phyloP scores from a whole-genome alignment of 2,888 invertebrate species.

The Amphimallon solstitiale region DNA sequence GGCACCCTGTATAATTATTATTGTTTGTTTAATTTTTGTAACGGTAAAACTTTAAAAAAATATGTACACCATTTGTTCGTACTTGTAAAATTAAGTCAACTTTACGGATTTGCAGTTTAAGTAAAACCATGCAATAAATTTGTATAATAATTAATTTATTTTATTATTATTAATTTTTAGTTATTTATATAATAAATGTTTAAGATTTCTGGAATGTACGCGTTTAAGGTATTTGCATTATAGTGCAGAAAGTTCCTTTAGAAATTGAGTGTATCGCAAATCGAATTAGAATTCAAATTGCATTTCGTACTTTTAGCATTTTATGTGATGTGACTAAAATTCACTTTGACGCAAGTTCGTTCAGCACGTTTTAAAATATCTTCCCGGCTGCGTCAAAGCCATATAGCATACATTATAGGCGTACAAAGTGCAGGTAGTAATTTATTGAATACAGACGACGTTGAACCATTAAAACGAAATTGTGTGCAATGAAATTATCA shows the following conservation, averaged over 20 bases:
- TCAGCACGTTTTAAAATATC: constrained; percentile 16
- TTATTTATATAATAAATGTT: too few relatives aligned
- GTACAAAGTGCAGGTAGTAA: constrained; percentile 4
- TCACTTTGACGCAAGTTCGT: constrained; percentile 23
- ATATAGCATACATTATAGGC: background rate
- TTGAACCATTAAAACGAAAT: background rate
- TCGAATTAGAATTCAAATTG: constrained; percentile 17
- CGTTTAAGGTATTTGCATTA: constrained; percentile 3
- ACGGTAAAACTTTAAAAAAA: too few relatives aligned
- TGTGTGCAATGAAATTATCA: constrained; percentile 3
- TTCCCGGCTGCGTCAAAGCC: constrained; percentile 12
- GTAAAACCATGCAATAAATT: too few relatives aligned
- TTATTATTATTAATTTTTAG: too few relatives aligned
- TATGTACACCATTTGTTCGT: too few relatives aligned
- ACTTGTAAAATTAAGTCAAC: too few relatives aligned
- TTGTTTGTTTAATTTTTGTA: too few relatives aligned
- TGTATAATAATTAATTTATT: too few relatives aligned
- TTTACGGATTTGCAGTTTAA: too few relatives aligned
- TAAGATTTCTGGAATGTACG: too few relatives aligned
- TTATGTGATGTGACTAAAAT: constrained; percentile 4
- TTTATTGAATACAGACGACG: constrained; percentile 18
- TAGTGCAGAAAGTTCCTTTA: constrained; percentile 4
- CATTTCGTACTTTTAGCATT: constrained; percentile 1
- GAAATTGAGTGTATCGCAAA: background rate
- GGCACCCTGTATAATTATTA: too few relatives aligned